Percentiles rank a stretch among this genome's conserved stretches.
Conservation (phyloP, 53 echinoderm and acorn worm species). For the Paelopatides confundens region DNA sequence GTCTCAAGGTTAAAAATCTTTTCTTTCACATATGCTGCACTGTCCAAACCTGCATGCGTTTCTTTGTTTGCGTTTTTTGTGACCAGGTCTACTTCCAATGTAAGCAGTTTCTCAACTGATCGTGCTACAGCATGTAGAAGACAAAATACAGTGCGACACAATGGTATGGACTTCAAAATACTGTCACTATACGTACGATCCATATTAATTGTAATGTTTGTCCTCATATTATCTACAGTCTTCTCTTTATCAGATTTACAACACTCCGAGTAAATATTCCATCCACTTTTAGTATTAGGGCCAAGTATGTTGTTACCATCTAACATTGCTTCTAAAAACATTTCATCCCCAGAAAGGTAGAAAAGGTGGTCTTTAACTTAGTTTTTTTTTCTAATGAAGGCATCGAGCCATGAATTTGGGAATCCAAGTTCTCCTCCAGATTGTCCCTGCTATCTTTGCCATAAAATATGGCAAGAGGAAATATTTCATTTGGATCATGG, state of each 20-base stretch:
- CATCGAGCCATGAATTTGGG: constrained; percentile 2
- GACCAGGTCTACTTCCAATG: constrained; percentile 59
- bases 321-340: constrained; percentile 70
- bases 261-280: constrained; percentile 70
- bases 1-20: neutral
- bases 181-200: neutral
- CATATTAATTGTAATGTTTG: constrained; percentile 25
- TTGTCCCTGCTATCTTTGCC: constrained; percentile 77
- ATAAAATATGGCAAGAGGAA: constrained; percentile 73
- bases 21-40: neutral
- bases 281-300: constrained; percentile 64
- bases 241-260: constrained; percentile 47
- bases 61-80: constrained; percentile 26
- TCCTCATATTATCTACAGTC: constrained; percentile 40
- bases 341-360: constrained; percentile 72
- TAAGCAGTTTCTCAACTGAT: constrained; percentile 66
- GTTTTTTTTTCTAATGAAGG: neutral
- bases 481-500: constrained; percentile 68
- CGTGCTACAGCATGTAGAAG: constrained; percentile 22
- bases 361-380: neutral
- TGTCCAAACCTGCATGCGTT: neutral
- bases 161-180: neutral
- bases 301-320: constrained; percentile 66
- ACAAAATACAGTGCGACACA: neutral
- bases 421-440: constrained; percentile 57